These are phyloP conservation scores for Calcarius lapponicus DNA, from an alignment of 2,797 vertebrate genomes.

Conservation along the genomic window DNA sequence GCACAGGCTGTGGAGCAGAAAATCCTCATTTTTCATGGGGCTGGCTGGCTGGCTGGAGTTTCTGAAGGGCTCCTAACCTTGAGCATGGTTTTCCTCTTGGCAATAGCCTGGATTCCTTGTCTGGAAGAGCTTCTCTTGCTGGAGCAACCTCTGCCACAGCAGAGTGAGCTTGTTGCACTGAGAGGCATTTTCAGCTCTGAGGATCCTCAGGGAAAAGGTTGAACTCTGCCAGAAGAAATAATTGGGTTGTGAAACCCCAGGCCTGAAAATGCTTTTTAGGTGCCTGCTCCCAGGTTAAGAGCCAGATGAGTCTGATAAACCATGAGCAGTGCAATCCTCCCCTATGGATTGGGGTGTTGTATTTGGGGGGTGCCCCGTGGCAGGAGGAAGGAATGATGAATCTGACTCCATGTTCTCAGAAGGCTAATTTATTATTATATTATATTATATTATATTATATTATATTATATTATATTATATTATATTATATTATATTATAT, in stretches of 20 bases:
- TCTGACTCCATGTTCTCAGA: too few species aligned
- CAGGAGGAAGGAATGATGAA: too few species aligned
- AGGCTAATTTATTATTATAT: too few species aligned
- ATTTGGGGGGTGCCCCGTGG: too few species aligned
- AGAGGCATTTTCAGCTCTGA: neutral
- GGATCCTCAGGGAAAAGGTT: neutral
- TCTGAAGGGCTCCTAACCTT: neutral
- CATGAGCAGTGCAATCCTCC: accelerated
- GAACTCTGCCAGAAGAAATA: neutral
- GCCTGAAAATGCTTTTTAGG: neutral
- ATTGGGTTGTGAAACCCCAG: neutral
- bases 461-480: too few species aligned
- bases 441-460: too few species aligned
- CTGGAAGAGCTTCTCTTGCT: neutral
- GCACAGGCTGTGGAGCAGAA: neutral
- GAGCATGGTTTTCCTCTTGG: neutral
- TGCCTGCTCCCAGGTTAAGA: neutral
- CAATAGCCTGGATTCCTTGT: neutral
- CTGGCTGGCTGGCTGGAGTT: neutral
- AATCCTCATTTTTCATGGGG: neutral
- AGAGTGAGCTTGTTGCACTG: neutral
- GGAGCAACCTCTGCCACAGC: neutral
- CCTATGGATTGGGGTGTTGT: accelerated
- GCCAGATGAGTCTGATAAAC: neutral
- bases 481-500: too few species aligned